A percentile compares a stretch with the other conserved stretches of the same genome.
Conservation (phyloP, 1,140 invertebrate genomes). For the Lordiphosa clarofinis region DNA sequence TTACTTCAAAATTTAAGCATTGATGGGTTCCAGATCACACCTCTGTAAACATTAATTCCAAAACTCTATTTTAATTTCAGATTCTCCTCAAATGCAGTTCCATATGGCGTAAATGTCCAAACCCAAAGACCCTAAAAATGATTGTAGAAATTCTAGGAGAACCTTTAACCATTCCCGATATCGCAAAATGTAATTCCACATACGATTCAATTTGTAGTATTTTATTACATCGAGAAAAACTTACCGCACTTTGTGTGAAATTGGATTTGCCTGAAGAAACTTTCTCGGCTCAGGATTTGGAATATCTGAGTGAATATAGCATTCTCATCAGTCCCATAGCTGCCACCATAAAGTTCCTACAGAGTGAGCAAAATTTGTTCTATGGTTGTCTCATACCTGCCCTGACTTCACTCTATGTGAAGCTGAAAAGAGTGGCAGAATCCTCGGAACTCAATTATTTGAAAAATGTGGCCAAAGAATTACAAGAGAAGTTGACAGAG, state of each 20-base stretch:
- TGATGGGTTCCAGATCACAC: no score
- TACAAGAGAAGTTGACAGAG: slow-evolving; percentile 9
- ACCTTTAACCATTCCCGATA: not conserved
- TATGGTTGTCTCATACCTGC: slow-evolving; percentile 30
- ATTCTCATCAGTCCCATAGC: slow-evolving; percentile 21
- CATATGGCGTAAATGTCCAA: slow-evolving; percentile 1
- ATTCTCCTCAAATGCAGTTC: slow-evolving; percentile 12
- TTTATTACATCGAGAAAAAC: slow-evolving; percentile 17
- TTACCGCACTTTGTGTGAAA: slow-evolving; percentile 16
- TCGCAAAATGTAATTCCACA: slow-evolving; percentile 20
- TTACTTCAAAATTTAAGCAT: no score
- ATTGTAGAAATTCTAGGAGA: slow-evolving; percentile 5
- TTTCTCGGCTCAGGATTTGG: slow-evolving; percentile 16
- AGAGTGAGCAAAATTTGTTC: slow-evolving; percentile 18
- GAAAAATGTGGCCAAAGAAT: slow-evolving; percentile 3
- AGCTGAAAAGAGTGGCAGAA: slow-evolving; percentile 21
- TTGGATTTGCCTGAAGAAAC: slow-evolving; percentile 19
- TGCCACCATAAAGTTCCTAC: slow-evolving; percentile 23
- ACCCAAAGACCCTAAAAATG: not conserved
- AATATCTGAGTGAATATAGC: slow-evolving; percentile 29
- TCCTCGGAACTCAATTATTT: slow-evolving; percentile 6
- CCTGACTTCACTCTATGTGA: slow-evolving; percentile 25
- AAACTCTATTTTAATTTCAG: slow-evolving; percentile 1
- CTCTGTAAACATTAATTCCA: no score
- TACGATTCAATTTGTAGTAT: slow-evolving; percentile 24